Base-by-base conservation (phyloP, 2,888 invertebrate species). In the Agrochola lota region DNA sequence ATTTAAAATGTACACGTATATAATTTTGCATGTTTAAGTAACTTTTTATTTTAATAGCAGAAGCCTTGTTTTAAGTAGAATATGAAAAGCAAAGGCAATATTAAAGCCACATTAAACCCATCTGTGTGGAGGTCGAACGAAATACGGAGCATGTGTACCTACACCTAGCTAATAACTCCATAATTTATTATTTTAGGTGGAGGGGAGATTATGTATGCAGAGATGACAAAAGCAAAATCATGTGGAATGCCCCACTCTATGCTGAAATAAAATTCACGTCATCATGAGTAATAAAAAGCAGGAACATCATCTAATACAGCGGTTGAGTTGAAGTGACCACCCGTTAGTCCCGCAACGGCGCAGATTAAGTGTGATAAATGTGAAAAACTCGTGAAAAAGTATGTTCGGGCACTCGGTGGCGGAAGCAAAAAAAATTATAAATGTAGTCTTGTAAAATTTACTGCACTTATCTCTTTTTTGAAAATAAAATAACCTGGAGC, bases 361-460 rank as follows among this genome's bases (percentile, higher is more conserved):
- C 26, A 77, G 66, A 82, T 74, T 49, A 79, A 82, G 72, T 66
- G 69, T 85, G 72, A 85, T 85, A 74, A 80, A 85, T 85, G 77
- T 67, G 62, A n/a, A 67, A 74, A 76, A 57, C 59, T 64, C 63
- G 66, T 72, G 71, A 67, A 84, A 80, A 80, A 72, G 35, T 81
- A 57, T 74, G 71, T 63, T 59, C 46, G 15, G 63, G 68, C 52
- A 57, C 40, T 35, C n/a, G 15, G 12, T 23, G 35, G 52, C 9
- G 62, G 55, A 6, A 30, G 46, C 43, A 17, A 75, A 71, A 9
- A 70, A 20, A 46, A 17, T 8, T 23, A 40, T 52, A 66, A 59
- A 55, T 15, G 17, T 15, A 72, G 43, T 40, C 43, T 49, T 80
- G 63, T 62, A 57, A 70, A 57, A 55, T 57, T 75, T n/a, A 35